Conservation (phyloP, 2,113 vertebrate species). For the Telmatochromis brichardi region DNA sequence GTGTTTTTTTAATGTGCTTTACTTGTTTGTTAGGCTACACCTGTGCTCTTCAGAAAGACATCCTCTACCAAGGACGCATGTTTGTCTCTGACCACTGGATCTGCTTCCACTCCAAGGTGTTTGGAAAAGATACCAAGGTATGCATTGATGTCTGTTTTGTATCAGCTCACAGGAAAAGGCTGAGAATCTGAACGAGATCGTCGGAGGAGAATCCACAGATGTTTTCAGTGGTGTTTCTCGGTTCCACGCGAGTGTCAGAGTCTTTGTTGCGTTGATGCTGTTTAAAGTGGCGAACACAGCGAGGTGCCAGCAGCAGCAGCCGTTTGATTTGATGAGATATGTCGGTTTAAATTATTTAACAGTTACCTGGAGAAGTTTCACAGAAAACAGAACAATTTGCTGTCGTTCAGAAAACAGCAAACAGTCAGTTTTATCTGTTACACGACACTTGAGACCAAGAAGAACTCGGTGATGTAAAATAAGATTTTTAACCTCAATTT, state of each 20-base stretch:
- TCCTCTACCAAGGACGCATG: slow-evolving; percentile 91
- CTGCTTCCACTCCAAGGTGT: slow-evolving; percentile 96
- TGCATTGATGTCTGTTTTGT: not conserved
- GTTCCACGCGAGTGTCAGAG: not conserved
- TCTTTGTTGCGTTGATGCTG: not conserved
- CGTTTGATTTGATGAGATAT: not conserved
- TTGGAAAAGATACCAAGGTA: slow-evolving; percentile 93
- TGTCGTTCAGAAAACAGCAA: not conserved
- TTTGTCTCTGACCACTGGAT: slow-evolving; percentile 96
- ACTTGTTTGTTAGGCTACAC: slow-evolving; percentile 81
- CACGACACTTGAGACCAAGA: not conserved
- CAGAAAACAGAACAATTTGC: not conserved
- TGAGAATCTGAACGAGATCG: not conserved
- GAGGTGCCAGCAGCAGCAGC: not conserved
- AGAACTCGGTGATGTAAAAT: not conserved
- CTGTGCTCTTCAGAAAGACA: slow-evolving; percentile 95
- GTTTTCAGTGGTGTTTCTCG: not conserved
- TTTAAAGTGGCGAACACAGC: not conserved
- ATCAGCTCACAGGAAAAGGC: not conserved
- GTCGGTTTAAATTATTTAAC: not conserved
- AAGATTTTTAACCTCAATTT: not conserved
- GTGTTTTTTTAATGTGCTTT: not conserved
- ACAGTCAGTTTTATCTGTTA: not conserved
- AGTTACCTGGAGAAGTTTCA: not conserved
- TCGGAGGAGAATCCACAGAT: not conserved